Evolutionary conservation across 2,888 invertebrate genomes (phyloP), one percentile per base, ranked within the genome.

Genomic region (Drosophila recens): DNA sequence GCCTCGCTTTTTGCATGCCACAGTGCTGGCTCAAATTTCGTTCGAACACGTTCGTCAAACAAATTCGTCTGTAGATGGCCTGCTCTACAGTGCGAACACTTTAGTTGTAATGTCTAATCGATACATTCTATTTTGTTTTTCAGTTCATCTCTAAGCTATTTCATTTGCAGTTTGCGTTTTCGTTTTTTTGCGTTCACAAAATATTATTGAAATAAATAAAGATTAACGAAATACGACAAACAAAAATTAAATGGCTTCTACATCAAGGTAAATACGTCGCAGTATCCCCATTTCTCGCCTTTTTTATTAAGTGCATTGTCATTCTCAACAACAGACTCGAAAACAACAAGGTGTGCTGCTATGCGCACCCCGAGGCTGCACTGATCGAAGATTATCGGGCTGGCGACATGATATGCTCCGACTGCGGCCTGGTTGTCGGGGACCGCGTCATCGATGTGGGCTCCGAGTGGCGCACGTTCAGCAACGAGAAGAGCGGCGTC

Each of bases 361-460:
- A 96, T 93, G 96, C 97, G 73, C 99, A 99, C 94, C 99, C 99
- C 75, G 98, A 98, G 92, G 97, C 98, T 15, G 96, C 96, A 52
- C 95, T 99, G 57, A 97, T 99, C 87, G 99, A 99, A 93, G 99
- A 99, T 93, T 98, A 99, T 93, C 95, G 99, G 90, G 92, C 92
- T 62, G 99, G 99, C 38, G 99, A 99, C 94, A 97, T 98, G 95
- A 98, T 99, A 90, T 99, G 99, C 93, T 97, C 99, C 33, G 98
- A 98, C 94, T 99, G 99, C 94, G 99, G 99, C n/a, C 94, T 99
- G 67, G 99, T 99, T 54, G 99, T 99, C 27, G 99, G 99, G 13
- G 99, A 99, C 93, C 98, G 99, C 91, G 98, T 99, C 1, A 98
- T 99, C 79, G 99, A 99, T 93, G 99, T 99, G n/a, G 99, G 99